Percentiles rank a stretch among this genome's conserved stretches.
Conservation (phyloP, 2,113 vertebrate genomes). For the Esox niger region DNA sequence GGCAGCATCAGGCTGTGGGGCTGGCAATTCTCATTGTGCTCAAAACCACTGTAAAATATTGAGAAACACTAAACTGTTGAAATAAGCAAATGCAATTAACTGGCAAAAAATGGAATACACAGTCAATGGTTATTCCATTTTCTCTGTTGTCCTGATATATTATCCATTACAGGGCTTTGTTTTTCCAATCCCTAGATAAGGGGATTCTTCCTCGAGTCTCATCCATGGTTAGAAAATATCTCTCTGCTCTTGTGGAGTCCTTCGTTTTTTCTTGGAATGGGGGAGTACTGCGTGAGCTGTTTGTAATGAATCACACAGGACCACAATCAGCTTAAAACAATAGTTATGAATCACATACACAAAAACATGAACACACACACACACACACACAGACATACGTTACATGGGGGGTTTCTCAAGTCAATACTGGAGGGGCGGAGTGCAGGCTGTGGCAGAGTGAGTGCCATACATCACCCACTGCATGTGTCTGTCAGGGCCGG, state of each 20-base stretch:
- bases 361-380: background rate
- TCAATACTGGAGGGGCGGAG: conserved; percentile 26
- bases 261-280: background rate
- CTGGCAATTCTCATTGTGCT: no score
- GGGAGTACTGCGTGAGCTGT: conserved; percentile 6
- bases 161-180: no score
- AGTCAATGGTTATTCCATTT: no score
- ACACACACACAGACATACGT: conserved; percentile 19
- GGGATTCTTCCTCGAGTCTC: background rate
- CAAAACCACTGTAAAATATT: no score
- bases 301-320: conserved; percentile 41
- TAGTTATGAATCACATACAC: conserved; percentile 39
- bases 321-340: conserved; percentile 41
- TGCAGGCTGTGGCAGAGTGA: conserved; percentile 15
- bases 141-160: no score
- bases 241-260: background rate
- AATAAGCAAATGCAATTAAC: no score
- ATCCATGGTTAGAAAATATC: background rate
- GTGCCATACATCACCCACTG: conserved; percentile 2
- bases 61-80: no score
- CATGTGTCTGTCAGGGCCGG: no score
- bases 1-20: no score
- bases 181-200: background rate
- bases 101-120: no score
- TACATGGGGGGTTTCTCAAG: conserved; percentile 16